Percentiles rank a stretch among this genome's conserved stretches.
These are phyloP conservation scores for Anticlea derivata DNA, from an alignment of 2,888 invertebrate species.

Conservation along the genomic window DNA sequence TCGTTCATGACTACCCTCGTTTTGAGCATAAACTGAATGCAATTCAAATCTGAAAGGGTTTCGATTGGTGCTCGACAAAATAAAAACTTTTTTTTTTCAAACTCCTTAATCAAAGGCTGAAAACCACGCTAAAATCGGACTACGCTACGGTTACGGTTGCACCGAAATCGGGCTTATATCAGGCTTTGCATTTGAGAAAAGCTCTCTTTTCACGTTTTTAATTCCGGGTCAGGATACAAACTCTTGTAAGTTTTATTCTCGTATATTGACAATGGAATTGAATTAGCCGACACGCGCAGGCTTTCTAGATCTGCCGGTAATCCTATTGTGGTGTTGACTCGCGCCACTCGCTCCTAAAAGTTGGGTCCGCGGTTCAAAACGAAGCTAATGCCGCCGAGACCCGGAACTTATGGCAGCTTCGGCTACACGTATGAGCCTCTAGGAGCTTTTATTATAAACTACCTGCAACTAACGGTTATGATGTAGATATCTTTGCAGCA, in stretches of 20 bases:
- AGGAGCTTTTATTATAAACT: slow-evolving; percentile 29
- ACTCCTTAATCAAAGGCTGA: slow-evolving; percentile 35
- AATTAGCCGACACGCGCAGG: slow-evolving; percentile 64
- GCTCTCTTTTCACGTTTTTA: slow-evolving; percentile 36
- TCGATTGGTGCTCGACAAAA: slow-evolving; percentile 66
- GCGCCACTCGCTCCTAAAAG: slow-evolving; percentile 66
- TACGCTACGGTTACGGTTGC: slow-evolving; percentile 28
- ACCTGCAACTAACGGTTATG: slow-evolving; percentile 25
- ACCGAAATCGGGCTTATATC: slow-evolving; percentile 14
- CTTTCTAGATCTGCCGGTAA: slow-evolving; percentile 69
- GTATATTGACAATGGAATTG: slow-evolving; percentile 65
- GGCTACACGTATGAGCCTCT: slow-evolving; percentile 25
- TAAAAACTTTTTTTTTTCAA: slow-evolving; percentile 42
- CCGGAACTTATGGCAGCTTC: slow-evolving; percentile 47
- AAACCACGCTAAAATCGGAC: slow-evolving; percentile 53
- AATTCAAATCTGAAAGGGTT: slow-evolving; percentile 69
- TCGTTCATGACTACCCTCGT: slow-evolving; percentile 58
- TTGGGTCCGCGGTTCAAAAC: slow-evolving; percentile 58
- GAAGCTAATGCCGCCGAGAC: slow-evolving; percentile 52
- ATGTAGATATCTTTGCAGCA: slow-evolving; percentile 17
- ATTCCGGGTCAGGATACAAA: slow-evolving; percentile 37
- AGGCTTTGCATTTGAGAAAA: slow-evolving; percentile 26
- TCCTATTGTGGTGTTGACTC: slow-evolving; percentile 72
- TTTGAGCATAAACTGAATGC: slow-evolving; percentile 57
- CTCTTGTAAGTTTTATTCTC: slow-evolving; percentile 40